Conservation (phyloP, 1,140 invertebrate genomes). For the Drosophila guanche region DNA sequence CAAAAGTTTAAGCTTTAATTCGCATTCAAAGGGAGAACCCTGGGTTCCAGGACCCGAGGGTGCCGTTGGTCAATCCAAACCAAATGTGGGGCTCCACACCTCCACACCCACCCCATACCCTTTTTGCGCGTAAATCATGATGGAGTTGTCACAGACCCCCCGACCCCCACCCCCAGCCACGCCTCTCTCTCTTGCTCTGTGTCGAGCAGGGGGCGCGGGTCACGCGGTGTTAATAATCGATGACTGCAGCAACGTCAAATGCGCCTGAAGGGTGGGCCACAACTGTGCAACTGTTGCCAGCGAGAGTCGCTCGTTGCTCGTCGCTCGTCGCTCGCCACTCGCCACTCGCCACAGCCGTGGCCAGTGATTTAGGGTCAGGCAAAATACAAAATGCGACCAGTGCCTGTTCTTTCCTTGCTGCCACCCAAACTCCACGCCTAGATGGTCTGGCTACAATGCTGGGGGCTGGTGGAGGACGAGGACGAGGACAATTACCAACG, state of each 20-base stretch:
- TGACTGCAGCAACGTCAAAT: constrained; percentile 51
- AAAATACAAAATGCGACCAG: constrained; percentile 46
- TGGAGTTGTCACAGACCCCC: constrained; percentile 9
- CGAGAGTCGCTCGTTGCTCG: constrained; percentile 25
- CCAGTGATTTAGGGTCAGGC: constrained; percentile 72
- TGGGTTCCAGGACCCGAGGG: constrained; percentile 26
- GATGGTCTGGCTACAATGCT: too few species aligned
- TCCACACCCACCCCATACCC: not conserved
- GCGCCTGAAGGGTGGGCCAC: not conserved
- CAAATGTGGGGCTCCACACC: constrained; percentile 2
- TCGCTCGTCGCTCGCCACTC: constrained; percentile 7
- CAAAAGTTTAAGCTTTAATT: constrained; percentile 39
- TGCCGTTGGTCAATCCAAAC: constrained; percentile 47
- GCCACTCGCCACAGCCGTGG: constrained; percentile 33
- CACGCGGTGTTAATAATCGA: constrained; percentile 67
- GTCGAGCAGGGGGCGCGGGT: too few species aligned
- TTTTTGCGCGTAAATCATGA: constrained; percentile 32
- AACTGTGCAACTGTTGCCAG: not conserved
- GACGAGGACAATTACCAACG: too few species aligned
- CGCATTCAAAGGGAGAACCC: constrained; percentile 1
- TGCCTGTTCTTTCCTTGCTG: too few species aligned
- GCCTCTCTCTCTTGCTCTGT: not conserved
- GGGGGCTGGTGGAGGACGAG: too few species aligned
- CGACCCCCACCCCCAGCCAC: constrained; percentile 13
- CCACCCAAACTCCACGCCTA: too few species aligned